These are phyloP conservation scores for Sisyra terminalis DNA, from an alignment of 2,888 invertebrate species.

Conservation along the genomic window DNA sequence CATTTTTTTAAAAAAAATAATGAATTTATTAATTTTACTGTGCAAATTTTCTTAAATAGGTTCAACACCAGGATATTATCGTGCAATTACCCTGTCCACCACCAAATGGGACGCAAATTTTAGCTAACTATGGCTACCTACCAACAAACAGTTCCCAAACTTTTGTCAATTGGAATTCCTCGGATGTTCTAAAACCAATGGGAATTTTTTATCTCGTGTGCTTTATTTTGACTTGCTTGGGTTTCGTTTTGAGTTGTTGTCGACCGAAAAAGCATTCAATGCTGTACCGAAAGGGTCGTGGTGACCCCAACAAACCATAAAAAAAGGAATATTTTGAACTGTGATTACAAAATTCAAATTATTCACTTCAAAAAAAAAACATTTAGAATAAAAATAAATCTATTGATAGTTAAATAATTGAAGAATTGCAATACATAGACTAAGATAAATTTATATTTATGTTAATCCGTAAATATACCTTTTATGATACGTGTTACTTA, in stretches of 20 bases:
- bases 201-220: slow-evolving; percentile 42
- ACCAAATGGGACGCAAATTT: slow-evolving; percentile 58
- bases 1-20: too few relatives aligned
- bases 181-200: slow-evolving; percentile 39
- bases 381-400: too few relatives aligned
- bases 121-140: slow-evolving; percentile 33
- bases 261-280: slow-evolving; percentile 32
- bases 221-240: slow-evolving; percentile 40
- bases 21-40: neutral
- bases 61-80: slow-evolving; percentile 75
- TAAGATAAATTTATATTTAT: too few relatives aligned
- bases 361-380: too few relatives aligned
- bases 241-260: slow-evolving; percentile 42
- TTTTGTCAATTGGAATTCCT: slow-evolving; percentile 22
- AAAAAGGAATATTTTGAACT: slow-evolving; percentile 6
- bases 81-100: slow-evolving; percentile 67
- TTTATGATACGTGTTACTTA: too few relatives aligned
- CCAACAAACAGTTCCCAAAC: slow-evolving; percentile 28
- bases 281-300: slow-evolving; percentile 30
- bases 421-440: too few relatives aligned
- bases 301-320: slow-evolving; percentile 44
- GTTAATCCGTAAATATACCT: too few relatives aligned
- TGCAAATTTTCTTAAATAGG: slow-evolving; percentile 30
- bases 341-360: too few relatives aligned
- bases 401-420: too few relatives aligned